A percentile compares a stretch with the other conserved stretches of the same genome.
These are phyloP conservation scores for Lutraria lutraria DNA, from an alignment of 2,888 invertebrate species.

Conservation along the genomic window DNA sequence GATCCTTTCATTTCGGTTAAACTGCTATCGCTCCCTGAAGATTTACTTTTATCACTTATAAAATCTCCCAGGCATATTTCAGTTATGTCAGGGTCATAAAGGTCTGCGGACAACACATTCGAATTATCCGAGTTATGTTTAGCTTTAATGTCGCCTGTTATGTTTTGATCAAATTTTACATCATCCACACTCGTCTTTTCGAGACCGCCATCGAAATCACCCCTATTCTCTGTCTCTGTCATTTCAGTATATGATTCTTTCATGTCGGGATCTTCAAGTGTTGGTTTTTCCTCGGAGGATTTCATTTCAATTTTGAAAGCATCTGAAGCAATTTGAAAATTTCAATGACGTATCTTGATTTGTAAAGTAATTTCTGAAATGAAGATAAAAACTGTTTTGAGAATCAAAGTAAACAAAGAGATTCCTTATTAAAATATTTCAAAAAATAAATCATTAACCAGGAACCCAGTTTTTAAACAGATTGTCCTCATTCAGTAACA, in stretches of 20 bases:
- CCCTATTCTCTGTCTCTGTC: background rate
- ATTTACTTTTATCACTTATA: background rate
- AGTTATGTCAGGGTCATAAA: conserved; percentile 26
- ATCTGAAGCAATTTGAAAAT: background rate
- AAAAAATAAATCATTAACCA: too few relatives aligned
- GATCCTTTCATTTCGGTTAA: conserved; percentile 33
- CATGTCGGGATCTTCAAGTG: background rate
- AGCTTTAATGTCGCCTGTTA: background rate
- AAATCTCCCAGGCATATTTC: conserved; percentile 27
- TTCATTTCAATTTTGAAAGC: background rate
- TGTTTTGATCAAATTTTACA: background rate
- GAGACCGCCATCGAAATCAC: background rate
- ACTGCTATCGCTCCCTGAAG: conserved; percentile 19
- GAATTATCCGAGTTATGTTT: background rate
- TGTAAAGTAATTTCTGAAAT: background rate
- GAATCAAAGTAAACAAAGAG: background rate
- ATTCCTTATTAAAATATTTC: too few relatives aligned
- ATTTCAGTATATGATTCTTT: background rate
- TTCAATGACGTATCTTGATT: background rate
- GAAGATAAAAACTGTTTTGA: background rate
- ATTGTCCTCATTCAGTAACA: too few relatives aligned
- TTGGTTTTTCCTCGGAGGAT: background rate
- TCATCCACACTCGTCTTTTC: background rate
- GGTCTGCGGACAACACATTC: background rate
- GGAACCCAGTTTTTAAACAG: too few relatives aligned